phyloP scores from a whole-genome alignment of 2,113 vertebrate genomes.

The Vulpes ferrilata region DNA sequence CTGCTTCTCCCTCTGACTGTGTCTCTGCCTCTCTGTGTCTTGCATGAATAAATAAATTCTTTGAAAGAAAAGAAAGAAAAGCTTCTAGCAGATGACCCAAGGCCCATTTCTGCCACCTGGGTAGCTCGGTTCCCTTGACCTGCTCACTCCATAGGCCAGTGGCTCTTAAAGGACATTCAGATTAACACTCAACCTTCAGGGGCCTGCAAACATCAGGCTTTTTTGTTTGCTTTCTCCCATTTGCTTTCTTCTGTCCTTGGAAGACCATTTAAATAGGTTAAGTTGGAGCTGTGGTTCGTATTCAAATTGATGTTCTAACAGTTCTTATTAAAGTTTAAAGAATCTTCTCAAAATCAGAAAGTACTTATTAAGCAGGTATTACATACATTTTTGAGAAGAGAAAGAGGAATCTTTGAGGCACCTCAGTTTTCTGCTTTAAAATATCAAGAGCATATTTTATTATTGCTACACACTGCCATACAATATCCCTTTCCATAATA shows the following conservation, averaged over 20 bases:
- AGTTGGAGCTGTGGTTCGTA: not conserved
- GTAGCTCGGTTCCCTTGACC: not conserved
- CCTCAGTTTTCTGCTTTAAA: not conserved
- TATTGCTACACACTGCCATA: not conserved
- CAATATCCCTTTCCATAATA: not conserved
- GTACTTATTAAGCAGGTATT: not conserved
- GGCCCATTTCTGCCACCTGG: not conserved
- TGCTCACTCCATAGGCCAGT: not conserved
- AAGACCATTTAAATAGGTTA: not conserved
- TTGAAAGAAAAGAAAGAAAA: not conserved
- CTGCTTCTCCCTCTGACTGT: no score
- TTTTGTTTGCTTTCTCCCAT: not conserved
- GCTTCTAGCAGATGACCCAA: not conserved
- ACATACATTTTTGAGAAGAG: conserved; percentile 1
- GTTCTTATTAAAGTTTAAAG: conserved; percentile 31
- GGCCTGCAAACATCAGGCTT: not conserved
- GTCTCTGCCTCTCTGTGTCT: no score
- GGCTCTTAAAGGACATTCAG: not conserved
- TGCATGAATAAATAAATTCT: no score
- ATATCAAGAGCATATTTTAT: conserved; percentile 14
- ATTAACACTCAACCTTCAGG: not conserved
- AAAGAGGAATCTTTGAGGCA: not conserved
- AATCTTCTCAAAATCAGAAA: not conserved
- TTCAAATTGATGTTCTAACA: not conserved
- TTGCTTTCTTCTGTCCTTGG: not conserved